These are phyloP conservation scores for Cydia strobilella DNA, from an alignment of 1,140 invertebrate species.

Conservation along the genomic window DNA sequence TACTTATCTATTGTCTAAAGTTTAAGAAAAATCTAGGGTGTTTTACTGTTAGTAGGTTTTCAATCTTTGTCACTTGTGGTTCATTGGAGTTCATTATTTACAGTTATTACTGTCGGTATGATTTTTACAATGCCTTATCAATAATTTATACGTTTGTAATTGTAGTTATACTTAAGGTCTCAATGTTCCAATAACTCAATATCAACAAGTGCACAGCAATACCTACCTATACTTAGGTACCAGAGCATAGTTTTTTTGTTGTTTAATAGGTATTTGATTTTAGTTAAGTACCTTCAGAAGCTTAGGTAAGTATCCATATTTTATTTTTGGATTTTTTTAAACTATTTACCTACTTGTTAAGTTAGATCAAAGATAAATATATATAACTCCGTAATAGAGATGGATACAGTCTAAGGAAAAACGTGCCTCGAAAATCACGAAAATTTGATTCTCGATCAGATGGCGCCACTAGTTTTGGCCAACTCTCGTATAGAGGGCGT, in stretches of 20 bases:
- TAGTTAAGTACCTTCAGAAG: no score
- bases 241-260: no score
- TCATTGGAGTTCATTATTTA: conserved; percentile 4
- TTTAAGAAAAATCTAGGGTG: not conserved
- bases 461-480: no score
- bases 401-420: no score
- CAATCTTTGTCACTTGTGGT: not conserved
- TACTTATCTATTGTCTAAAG: not conserved
- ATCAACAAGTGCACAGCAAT: not conserved
- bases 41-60: not conserved
- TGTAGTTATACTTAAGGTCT: not conserved
- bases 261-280: no score
- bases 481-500: no score
- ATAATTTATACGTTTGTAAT: conserved; percentile 3
- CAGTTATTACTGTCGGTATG: not conserved
- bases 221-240: no score
- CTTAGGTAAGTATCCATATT: not conserved
- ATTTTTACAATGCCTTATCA: not conserved
- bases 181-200: not conserved
- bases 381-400: no score
- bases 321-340: not conserved
- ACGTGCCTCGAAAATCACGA: no score
- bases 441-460: no score
- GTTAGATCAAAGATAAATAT: no score
- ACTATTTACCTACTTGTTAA: not conserved